Evolutionary conservation across 2,113 vertebrate genomes (phyloP).

Genomic region (Vulpes lagopus): DNA sequence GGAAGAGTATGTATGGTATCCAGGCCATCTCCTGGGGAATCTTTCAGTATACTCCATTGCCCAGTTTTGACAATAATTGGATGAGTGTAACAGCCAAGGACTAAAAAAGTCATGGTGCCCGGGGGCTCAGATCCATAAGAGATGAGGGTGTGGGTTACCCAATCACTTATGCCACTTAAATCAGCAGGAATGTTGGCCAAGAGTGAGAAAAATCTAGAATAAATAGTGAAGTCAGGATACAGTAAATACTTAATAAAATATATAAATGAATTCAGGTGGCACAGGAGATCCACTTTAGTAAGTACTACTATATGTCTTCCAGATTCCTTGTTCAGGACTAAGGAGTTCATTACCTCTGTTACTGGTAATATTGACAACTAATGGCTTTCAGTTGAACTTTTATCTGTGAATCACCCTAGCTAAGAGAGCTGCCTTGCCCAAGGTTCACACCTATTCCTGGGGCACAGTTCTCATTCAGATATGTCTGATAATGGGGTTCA

Average conservation of each 20-base stretch:
- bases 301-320: background rate
- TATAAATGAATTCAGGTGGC: background rate
- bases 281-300: background rate
- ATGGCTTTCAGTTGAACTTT: background rate
- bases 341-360: background rate
- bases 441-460: background rate
- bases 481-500: background rate
- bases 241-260: background rate
- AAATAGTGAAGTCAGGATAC: background rate
- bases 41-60: background rate
- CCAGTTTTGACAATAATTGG: background rate
- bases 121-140: background rate
- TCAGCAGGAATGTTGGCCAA: background rate
- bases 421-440: background rate
- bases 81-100: background rate
- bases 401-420: background rate
- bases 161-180: background rate
- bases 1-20: background rate
- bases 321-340: background rate
- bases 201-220: background rate
- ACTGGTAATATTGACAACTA: background rate
- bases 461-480: background rate
- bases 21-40: background rate
- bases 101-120: background rate
- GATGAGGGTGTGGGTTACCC: background rate